Percentiles rank a stretch among this genome's conserved stretches.
These are phyloP conservation scores for Lithosia quadra DNA, from an alignment of 2,888 invertebrate species.

Conservation along the genomic window DNA sequence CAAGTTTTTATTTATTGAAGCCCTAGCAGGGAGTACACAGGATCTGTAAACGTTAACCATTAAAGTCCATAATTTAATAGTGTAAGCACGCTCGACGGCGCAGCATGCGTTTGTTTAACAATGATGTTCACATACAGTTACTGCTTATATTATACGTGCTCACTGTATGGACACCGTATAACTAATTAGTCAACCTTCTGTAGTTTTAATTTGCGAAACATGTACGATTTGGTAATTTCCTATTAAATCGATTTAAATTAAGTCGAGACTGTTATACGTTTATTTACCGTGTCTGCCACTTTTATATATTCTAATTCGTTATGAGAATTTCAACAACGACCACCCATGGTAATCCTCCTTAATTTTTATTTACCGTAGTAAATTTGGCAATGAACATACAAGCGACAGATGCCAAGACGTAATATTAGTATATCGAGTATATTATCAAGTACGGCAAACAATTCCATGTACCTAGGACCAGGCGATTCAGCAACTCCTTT, in stretches of 20 bases:
- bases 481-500: no score
- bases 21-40: slow-evolving; percentile 40
- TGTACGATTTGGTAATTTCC: slow-evolving; percentile 34
- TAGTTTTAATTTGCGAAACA: slow-evolving; percentile 47
- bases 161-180: slow-evolving; percentile 61
- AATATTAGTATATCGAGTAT: neutral
- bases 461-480: no score
- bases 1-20: slow-evolving; percentile 35
- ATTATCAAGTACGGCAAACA: neutral
- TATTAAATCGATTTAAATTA: slow-evolving; percentile 31
- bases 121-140: slow-evolving; percentile 72
- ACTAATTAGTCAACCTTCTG: slow-evolving; percentile 59
- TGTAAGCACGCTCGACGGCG: slow-evolving; percentile 69
- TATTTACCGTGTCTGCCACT: slow-evolving; percentile 22
- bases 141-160: slow-evolving; percentile 62
- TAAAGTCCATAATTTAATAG: slow-evolving; percentile 65
- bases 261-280: slow-evolving; percentile 25
- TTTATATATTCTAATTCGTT: slow-evolving; percentile 28
- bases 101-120: slow-evolving; percentile 72
- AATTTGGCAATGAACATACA: slow-evolving; percentile 33
- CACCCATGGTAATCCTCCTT: neutral
- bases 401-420: no score
- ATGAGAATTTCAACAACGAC: slow-evolving; percentile 18
- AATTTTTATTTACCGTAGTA: neutral
- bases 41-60: slow-evolving; percentile 60